Base-by-base conservation (phyloP, 2,797 vertebrate genomes). In the Synaphobranchus kaupii region DNA sequence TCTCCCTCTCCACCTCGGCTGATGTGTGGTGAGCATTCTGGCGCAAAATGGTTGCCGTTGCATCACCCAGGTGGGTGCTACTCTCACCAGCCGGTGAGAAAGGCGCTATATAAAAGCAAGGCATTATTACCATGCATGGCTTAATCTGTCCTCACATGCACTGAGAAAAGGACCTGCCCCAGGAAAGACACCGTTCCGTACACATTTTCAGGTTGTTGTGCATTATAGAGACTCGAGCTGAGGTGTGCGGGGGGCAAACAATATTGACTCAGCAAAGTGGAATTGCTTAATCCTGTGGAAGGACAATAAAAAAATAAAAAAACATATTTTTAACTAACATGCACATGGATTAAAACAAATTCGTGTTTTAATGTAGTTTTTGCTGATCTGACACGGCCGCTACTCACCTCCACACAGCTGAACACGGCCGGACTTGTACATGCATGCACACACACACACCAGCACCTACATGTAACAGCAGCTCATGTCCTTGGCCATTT, bases 391-490 rank as follows among this genome's bases (percentile, higher is more conserved):
- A 39, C 34, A 7, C 20, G 48, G 76, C 9, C 22, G 6, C 76
- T 80, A 28, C 44, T 47, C 39, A 48, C 39, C 39, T 7, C 20
- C 6, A 48, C 20, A 20, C 2, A 47, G 44, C 44, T 22, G 76
- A 80, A 25, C 76, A 48, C 17, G 22, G 76, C 4, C 20, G 4
- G 5, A 47, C 76, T n/a, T 28, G 80, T 48, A 58, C n/a, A n/a
- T n/a, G n/a, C n/a, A 85, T 52, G 48, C 71, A 81, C 44, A 84
- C 85, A 48, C 56, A 31, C 76, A 86, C 10, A 48, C n/a, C 58
- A 58, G 48, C 13, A 56, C 84, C 63, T 22, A 66, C 56, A 28
- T 28, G 81, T 4, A 31, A 76, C 52, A 17, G 6, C 56, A 66
- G 7, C 66, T 68, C 31, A 63, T 47, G 39, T 60, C 7, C n/a